These are phyloP conservation scores for Tarsius wallacei DNA, from an alignment of 2,797 vertebrate genomes.

Conservation along the genomic window DNA sequence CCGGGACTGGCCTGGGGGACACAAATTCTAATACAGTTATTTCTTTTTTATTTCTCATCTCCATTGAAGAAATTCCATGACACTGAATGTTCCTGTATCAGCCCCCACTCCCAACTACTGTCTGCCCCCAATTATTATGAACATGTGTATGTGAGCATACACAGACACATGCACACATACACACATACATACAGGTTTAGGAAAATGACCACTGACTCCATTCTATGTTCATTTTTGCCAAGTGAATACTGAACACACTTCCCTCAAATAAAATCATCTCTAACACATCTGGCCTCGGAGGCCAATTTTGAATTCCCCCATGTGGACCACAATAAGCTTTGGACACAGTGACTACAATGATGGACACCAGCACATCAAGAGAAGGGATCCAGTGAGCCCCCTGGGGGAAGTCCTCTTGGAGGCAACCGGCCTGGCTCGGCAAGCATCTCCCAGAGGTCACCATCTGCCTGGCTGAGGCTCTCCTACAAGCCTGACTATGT, in stretches of 20 bases:
- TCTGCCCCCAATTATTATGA: too few species aligned
- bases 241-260: not conserved
- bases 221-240: not conserved
- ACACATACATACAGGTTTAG: not conserved
- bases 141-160: not conserved
- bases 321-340: not conserved
- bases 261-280: not conserved
- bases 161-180: not conserved
- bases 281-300: not conserved
- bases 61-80: not conserved
- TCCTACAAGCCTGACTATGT: too few species aligned
- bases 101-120: not conserved
- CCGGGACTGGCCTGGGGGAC: not conserved
- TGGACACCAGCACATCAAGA: not conserved
- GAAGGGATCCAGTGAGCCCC: not conserved
- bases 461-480: not conserved
- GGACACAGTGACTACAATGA: not conserved
- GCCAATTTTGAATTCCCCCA: not conserved
- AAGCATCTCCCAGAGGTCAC: not conserved
- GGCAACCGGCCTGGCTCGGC: not conserved
- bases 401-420: not conserved
- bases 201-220: fast-evolving
- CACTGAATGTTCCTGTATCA: not conserved
- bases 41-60: not conserved
- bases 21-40: not conserved